Evolutionary conservation across 2,113 vertebrate species (phyloP).

Genomic region (Bufo bufo): DNA sequence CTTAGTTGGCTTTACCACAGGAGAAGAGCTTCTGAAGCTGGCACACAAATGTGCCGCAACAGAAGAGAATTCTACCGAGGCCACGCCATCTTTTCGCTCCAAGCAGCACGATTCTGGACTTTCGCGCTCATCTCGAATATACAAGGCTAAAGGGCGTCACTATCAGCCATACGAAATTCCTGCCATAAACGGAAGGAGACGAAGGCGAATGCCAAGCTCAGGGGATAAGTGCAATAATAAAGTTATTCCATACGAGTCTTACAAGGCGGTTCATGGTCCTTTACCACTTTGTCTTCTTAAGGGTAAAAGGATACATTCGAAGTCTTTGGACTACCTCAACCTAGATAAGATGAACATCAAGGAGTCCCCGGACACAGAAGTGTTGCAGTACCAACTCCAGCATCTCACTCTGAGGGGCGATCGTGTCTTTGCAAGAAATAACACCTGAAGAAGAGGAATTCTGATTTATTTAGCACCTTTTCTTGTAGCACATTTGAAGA

Average conservation of each 20-base stretch:
- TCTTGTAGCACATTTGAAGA: conserved; percentile 34
- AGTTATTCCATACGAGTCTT: conserved; percentile 76
- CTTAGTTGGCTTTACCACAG: conserved; percentile 92
- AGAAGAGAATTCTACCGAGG: conserved; percentile 78
- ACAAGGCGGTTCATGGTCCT: conserved; percentile 80
- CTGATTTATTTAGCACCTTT: conserved; percentile 8
- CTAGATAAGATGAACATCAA: conserved; percentile 93
- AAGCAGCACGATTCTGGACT: conserved; percentile 83
- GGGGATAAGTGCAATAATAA: conserved; percentile 88
- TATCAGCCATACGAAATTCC: conserved; percentile 96
- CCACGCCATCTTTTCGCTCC: conserved; percentile 69
- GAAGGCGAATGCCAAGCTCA: conserved; percentile 92
- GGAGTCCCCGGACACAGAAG: conserved; percentile 93
- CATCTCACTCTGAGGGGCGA: conserved; percentile 91
- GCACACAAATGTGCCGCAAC: conserved; percentile 81
- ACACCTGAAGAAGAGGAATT: conserved; percentile 74
- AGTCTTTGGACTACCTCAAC: conserved; percentile 98
- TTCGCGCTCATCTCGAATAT: conserved; percentile 80
- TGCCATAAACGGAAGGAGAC: conserved; percentile 81
- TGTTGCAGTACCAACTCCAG: conserved; percentile 93
- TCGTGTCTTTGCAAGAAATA: conserved; percentile 86
- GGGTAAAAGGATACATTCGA: conserved; percentile 88
- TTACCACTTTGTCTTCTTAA: conserved; percentile 91
- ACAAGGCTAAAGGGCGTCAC: conserved; percentile 86
- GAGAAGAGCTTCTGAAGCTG: conserved; percentile 92